Percentiles rank a stretch among this genome's conserved stretches.
Conservation (phyloP, 2,113 vertebrate genomes). For the Tetrax tetrax region DNA sequence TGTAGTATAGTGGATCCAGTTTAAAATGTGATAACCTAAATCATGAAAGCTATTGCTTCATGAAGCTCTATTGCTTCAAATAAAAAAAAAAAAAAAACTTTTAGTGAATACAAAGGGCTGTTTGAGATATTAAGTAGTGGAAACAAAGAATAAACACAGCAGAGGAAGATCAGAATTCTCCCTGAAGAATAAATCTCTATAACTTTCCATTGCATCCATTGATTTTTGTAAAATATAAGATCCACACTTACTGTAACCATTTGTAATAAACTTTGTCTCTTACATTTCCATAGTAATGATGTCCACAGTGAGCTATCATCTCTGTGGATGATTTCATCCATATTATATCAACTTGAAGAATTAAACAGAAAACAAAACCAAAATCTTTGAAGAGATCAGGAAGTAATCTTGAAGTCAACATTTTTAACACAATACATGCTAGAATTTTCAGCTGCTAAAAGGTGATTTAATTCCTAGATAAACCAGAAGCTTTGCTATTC, state of each 20-base stretch:
- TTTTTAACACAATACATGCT: background rate
- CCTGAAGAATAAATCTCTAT: background rate
- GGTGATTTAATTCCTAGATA: background rate
- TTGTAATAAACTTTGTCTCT: background rate
- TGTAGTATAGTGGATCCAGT: background rate
- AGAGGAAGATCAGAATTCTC: background rate
- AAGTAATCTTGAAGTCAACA: background rate
- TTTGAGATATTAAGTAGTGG: background rate
- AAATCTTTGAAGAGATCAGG: background rate
- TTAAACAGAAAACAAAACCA: background rate
- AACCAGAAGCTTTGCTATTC: background rate
- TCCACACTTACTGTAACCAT: background rate
- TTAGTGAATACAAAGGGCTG: background rate
- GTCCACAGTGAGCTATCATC: background rate
- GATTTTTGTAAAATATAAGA: background rate
- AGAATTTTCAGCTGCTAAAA: background rate
- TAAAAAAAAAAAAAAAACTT: background rate
- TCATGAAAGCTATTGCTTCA: too few relatives aligned
- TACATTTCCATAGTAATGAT: background rate
- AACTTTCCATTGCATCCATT: background rate
- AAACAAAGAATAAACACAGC: background rate
- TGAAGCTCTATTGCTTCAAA: background rate
- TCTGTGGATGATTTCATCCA: background rate
- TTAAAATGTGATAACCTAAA: background rate
- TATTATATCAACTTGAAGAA: background rate